Evolutionary conservation across 1,140 invertebrate species (phyloP).

Genomic region (Ceratosolen fusciceps): DNA sequence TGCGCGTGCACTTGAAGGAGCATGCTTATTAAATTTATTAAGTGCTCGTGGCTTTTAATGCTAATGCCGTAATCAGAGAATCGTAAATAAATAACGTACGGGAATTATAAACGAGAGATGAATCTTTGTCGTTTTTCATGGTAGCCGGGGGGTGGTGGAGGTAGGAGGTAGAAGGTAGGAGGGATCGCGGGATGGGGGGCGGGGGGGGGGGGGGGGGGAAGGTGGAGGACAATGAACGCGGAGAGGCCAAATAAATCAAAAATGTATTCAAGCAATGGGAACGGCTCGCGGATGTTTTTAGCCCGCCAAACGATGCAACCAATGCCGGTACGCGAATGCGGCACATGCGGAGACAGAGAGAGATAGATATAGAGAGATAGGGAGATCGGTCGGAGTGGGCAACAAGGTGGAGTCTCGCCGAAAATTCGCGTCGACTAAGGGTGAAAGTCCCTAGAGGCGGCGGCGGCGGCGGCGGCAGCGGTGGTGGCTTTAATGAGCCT

Average conservation of each 20-base stretch:
- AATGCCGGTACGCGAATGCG: neutral
- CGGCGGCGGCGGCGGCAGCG: neutral
- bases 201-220: too few relatives aligned
- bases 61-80: neutral
- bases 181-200: too few relatives aligned
- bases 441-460: neutral
- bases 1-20: neutral
- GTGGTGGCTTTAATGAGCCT: neutral
- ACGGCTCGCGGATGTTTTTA: neutral
- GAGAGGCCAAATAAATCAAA: neutral
- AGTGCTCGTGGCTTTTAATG: too few relatives aligned
- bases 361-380: neutral
- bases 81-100: neutral
- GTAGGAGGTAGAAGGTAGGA: too few relatives aligned
- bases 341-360: too few relatives aligned
- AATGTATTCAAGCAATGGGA: neutral
- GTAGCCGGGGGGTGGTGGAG: too few relatives aligned
- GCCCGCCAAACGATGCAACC: neutral
- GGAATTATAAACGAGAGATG: neutral
- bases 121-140: conserved; percentile 2
- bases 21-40: neutral
- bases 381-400: neutral
- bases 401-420: neutral
- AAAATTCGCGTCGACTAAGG: neutral
- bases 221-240: neutral